Base-by-base conservation (phyloP, 2,797 vertebrate genomes). In the Apogon hyalosoma region DNA sequence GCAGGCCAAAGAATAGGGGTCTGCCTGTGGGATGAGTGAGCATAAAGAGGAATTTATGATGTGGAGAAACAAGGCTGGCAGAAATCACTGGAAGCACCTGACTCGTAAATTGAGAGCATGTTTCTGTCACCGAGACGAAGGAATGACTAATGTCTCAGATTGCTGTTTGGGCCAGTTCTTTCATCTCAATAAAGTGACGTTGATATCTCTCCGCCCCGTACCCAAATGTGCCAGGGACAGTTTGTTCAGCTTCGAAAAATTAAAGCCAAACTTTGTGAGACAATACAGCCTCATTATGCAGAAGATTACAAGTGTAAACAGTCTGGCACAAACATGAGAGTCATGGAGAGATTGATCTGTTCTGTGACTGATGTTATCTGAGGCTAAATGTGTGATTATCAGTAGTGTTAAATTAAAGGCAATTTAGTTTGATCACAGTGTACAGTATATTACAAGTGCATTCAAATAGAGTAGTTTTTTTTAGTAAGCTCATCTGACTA, bases 21-120 rank as follows among this genome's bases (percentile, higher is more conserved):
- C 71, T 21, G 86, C 81, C 88, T 74, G 67, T 86, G 74, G 84
- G 85, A 90, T 76, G 83, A 83, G 80, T 58, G 81, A 79, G 83
- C 80, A 87, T 87, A 90, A 90, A 87, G 83, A 87, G 81, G 74
- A 88, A 91, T 91, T 91, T 88, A 90, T 89, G 88, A 88, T 75
- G 77, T 61, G 57, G 57, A 78, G 87, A 82, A 87, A 87, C 84
- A 72, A 85, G 86, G 82, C 77, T 86, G 87, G 82, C 88, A 85
- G 87, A 81, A 87, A 87, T 83, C 76, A 88, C 87, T 88, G 81
- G 79, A 71, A 90, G 83, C 85, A 86, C 88, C 89, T 84, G 88
- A 88, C 82, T 91, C 86, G 72, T 90, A 90, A 89, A 91, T 90
- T 82, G 88, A 84, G 83, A 79, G 80, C 82, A 69, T 89, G 86